Percentiles rank a stretch among this genome's conserved stretches.
These are phyloP conservation scores for Monopterus albus DNA, from an alignment of 2,113 vertebrate species.

Conservation along the genomic window DNA sequence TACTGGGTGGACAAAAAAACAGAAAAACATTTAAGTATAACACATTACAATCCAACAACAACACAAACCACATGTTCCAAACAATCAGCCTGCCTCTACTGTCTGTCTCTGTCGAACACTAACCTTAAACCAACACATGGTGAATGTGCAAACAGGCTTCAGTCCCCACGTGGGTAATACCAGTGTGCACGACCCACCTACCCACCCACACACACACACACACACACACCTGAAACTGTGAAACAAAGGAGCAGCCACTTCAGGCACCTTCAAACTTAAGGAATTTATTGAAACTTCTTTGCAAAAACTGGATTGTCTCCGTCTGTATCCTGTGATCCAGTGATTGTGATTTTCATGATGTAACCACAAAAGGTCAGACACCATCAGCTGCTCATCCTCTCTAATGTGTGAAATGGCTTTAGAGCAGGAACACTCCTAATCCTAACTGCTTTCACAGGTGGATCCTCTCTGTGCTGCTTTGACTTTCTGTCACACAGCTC, in stretches of 20 bases:
- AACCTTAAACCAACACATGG: too few relatives aligned
- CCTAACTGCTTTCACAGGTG: conserved; percentile 37
- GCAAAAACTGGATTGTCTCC: background rate
- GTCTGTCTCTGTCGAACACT: too few relatives aligned
- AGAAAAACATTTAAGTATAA: too few relatives aligned
- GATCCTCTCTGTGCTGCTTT: conserved; percentile 8
- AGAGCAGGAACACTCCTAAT: conserved; percentile 36
- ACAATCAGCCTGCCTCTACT: too few relatives aligned
- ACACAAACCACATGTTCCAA: too few relatives aligned
- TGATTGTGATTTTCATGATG: conserved; percentile 4
- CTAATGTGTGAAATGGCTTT: conserved; percentile 24
- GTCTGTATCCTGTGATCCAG: background rate
- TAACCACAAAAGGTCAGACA: conserved; percentile 11
- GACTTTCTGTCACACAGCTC: conserved; percentile 28
- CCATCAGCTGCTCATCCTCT: background rate
- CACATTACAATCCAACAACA: too few relatives aligned
- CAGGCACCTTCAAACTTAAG: background rate
- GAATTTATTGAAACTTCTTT: background rate
- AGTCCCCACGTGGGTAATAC: too few relatives aligned
- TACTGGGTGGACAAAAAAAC: too few relatives aligned
- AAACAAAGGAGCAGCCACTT: background rate
- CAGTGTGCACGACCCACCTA: too few relatives aligned
- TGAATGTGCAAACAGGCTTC: too few relatives aligned
- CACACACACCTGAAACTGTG: background rate
- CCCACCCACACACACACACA: background rate